Conservation (phyloP, 2,113 vertebrate genomes). For the Struthio camelus region DNA sequence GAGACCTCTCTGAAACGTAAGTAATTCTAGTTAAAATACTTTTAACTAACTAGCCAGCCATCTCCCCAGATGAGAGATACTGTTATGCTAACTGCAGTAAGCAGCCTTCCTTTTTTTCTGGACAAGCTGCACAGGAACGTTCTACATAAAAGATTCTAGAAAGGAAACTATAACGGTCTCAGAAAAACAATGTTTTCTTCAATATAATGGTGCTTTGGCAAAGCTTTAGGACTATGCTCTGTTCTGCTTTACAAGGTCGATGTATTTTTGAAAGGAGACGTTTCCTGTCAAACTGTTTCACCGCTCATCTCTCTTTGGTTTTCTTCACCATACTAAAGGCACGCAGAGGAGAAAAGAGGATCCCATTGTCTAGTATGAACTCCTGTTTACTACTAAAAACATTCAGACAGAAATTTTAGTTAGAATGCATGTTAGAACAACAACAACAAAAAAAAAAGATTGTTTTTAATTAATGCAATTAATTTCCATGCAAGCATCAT, state of each 20-base stretch:
- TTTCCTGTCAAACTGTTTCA: background rate
- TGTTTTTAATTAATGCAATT: background rate
- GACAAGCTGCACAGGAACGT: background rate
- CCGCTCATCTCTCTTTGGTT: background rate
- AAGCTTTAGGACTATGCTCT: background rate
- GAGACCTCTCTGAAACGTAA: background rate
- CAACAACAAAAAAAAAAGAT: background rate
- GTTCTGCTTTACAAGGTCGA: background rate
- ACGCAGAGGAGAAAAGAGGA: background rate
- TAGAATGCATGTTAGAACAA: background rate
- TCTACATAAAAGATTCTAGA: background rate
- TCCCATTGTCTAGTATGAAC: background rate
- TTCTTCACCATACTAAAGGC: background rate
- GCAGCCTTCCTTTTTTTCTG: background rate
- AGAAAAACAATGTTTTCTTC: background rate
- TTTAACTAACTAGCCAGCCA: background rate
- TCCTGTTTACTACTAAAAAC: background rate
- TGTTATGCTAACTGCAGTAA: background rate
- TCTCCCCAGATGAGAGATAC: background rate
- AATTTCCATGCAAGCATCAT: background rate
- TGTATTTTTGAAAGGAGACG: background rate
- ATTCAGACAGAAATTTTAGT: background rate
- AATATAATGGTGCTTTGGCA: background rate
- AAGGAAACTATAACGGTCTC: background rate
- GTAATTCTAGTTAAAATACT: background rate